phyloP scores from a whole-genome alignment of 2,113 vertebrate species.

The Microtus richardsoni region DNA sequence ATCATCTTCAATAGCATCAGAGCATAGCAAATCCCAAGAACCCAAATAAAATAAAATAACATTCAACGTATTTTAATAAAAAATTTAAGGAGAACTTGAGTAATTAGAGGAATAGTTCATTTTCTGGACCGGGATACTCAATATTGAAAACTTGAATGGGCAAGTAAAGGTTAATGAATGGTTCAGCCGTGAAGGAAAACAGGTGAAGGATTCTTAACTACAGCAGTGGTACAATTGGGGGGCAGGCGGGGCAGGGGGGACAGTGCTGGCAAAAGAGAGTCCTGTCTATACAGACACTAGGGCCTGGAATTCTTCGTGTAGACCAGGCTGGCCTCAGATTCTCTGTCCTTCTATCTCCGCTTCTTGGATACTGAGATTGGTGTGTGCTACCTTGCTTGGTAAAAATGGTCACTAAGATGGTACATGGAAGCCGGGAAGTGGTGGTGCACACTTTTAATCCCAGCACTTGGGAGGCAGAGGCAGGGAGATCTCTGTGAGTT shows the following conservation, averaged over 20 bases:
- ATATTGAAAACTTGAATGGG: rapidly evolving
- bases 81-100: not conserved
- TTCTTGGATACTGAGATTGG: not conserved
- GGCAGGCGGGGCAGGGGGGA: no score
- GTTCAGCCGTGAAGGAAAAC: not conserved
- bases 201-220: not conserved
- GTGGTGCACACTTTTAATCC: not conserved
- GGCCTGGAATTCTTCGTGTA: not conserved
- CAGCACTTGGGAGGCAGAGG: not conserved
- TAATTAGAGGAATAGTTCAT: not conserved
- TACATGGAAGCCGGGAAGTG: not conserved
- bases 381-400: not conserved
- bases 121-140: not conserved
- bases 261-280: rapidly evolving
- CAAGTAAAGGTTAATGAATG: not conserved
- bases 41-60: not conserved
- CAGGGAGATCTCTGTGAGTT: not conserved
- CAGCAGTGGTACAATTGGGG: not conserved
- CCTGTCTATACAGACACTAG: not conserved
- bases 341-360: not conserved
- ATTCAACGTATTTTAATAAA: not conserved
- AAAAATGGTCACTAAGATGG: not conserved
- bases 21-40: not conserved
- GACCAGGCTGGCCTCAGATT: not conserved
- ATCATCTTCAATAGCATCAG: not conserved